Evolutionary conservation across 2,888 invertebrate genomes (phyloP), one percentile per base, ranked within the genome.

Genomic region (Agonopterix arenella): DNA sequence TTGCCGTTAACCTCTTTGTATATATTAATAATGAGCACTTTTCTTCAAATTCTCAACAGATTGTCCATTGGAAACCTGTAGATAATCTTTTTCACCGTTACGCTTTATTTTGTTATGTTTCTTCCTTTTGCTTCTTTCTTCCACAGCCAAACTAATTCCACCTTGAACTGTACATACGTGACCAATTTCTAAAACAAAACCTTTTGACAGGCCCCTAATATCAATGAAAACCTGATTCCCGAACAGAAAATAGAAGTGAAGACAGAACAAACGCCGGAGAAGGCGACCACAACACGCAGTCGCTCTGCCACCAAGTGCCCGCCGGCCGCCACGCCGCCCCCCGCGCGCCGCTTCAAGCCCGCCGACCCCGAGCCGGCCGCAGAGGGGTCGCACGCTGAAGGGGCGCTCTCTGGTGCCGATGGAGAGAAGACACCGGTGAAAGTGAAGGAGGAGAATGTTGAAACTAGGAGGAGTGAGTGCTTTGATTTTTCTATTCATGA

Each of bases 241-340:
- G 28, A 45, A 41, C 68, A 90, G 90, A 90, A 90, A 68, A 79
- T 89, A 49, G 90, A 90, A 66, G 76, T 84, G 16, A 89, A 89
- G 64, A 62, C 60, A 4, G 89, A 89, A 28, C 77, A 77, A 53
- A 89, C 88, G 0, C 89, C 89, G 0, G 89, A 89, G 56, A 84
- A 88, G 58, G 70, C 72, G 4, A 73, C 58, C 50, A 61, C 73
- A 1, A 59, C 65, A 61, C 75, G 80, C 8, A 70, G 80, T 4
- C 75, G 86, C 0, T 77, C 84, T 0, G 63, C 69, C 2, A 78
- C 78, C 54, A 89, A 86, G 54, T 69, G 74, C 36, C 66, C 80
- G 2, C 68, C 71, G 1, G 73, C 78, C 46, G 77, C 80, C 37
- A 76, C 81, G 0, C 73, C 73, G 36, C 75, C 80, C 40, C 78